Base-by-base conservation (phyloP, 1,140 invertebrate species). In the Drosophila paulistorum region DNA sequence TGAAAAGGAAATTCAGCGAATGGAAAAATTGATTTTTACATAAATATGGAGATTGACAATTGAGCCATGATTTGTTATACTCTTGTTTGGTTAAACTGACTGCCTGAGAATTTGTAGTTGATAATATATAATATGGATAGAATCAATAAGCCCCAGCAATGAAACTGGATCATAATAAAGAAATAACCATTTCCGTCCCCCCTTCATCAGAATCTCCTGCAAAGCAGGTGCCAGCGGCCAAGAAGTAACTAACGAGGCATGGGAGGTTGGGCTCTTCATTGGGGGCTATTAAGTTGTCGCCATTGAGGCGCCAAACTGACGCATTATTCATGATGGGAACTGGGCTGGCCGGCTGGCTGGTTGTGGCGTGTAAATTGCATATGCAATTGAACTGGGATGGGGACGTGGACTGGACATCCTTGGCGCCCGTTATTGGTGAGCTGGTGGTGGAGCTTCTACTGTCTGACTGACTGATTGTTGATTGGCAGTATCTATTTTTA, bases 271-370 rank as follows among this genome's bases (percentile, higher is more conserved):
- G 45, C 61, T 67, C 78, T 81, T 69, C 69, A 85, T 85, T 71
- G 82, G 78, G 82, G 82, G 75, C 83, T 87, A 87, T 87, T 87
- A 87, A 87, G 84, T 87, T 89, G 83, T 83, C 83, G 83, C 83
- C 83, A 77, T 69, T 71, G 79, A 58, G 83, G 74, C 83, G 84
- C 79, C 83, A 87, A 83, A 76, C 71, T 48, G 51, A 37, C 69
- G 76, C 76, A 74, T 71, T 77, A 86, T 87, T 82, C 82, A 86
- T 87, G 76, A 79, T 89, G 84, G 77, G 84, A 87, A 87, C 83
- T 87, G 84, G 83, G 79, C 76, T 87, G 79, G 60, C 37, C 66
- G 68, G 57, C 63, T 79, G 82, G 79, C 76, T 87, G 68, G 60
- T 35, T 74, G 68, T 61, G 59, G 30, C 30, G 30, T 30, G 30